Conservation (phyloP, 2,113 vertebrate genomes). For the Redunca redunca region DNA sequence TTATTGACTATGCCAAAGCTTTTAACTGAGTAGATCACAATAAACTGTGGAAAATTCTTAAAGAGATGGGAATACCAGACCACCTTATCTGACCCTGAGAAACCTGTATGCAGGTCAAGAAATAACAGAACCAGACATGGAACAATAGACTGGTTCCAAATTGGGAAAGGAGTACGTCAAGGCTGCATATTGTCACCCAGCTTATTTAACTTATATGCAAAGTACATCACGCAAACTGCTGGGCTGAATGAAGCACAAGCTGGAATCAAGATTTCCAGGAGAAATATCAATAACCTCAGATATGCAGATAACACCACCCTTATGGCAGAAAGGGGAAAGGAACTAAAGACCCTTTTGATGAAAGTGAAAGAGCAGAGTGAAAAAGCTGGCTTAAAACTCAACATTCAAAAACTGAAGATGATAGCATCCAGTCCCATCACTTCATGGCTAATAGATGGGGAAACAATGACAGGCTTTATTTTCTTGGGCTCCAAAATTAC, state of each 20-base stretch:
- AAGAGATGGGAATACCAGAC: background rate
- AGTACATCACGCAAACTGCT: background rate
- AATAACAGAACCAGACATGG: background rate
- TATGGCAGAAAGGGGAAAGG: background rate
- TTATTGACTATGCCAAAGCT: background rate
- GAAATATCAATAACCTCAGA: background rate
- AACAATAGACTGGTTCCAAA: background rate
- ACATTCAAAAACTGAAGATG: background rate
- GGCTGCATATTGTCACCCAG: background rate
- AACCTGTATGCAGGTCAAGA: background rate
- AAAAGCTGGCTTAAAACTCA: background rate
- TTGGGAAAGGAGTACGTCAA: background rate
- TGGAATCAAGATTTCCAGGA: background rate
- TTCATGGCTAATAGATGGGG: background rate
- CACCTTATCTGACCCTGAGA: background rate
- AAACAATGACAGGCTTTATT: background rate
- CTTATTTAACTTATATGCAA: background rate
- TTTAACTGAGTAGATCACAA: background rate
- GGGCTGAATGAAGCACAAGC: background rate
- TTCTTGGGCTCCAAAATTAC: background rate
- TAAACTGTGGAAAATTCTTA: background rate
- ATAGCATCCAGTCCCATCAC: background rate
- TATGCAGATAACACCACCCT: background rate
- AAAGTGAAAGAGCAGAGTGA: background rate
- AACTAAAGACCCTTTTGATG: background rate